A percentile compares a stretch with the other conserved stretches of the same genome.
Evolutionary conservation across 2,888 invertebrate genomes (phyloP).

Genomic region (Stenodema calcarata): DNA sequence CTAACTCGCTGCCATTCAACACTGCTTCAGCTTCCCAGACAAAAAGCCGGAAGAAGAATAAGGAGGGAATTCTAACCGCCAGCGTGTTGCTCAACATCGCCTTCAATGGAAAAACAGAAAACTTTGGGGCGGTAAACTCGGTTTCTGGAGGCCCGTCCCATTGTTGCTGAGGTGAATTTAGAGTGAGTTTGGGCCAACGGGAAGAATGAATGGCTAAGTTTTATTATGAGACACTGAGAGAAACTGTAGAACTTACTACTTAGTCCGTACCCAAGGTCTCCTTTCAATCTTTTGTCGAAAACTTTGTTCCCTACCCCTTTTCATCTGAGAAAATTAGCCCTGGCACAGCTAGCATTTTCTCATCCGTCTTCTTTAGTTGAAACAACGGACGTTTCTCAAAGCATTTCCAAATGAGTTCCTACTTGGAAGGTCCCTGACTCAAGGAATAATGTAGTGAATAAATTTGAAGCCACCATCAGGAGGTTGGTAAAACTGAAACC

Average conservation of each 20-base stretch:
- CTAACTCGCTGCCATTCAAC: neutral
- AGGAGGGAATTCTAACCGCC: neutral
- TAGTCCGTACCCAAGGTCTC: constrained; percentile 30
- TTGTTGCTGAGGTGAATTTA: constrained; percentile 35
- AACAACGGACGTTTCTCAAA: constrained; percentile 44
- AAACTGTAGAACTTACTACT: constrained; percentile 44
- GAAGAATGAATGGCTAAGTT: constrained; percentile 42
- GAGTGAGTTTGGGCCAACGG: constrained; percentile 18
- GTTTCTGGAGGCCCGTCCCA: neutral
- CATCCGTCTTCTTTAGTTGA: constrained; percentile 46
- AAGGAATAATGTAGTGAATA: constrained; percentile 40
- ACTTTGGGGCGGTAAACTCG: constrained; percentile 22
- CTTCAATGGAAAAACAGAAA: constrained; percentile 27
- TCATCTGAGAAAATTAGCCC: constrained; percentile 36
- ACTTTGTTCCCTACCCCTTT: constrained; percentile 38
- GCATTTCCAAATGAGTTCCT: constrained; percentile 44
- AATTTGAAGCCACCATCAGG: constrained; percentile 33
- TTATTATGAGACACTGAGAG: constrained; percentile 45
- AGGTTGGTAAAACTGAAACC: constrained; percentile 33
- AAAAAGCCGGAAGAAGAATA: neutral
- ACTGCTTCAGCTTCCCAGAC: neutral
- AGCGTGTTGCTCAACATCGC: neutral
- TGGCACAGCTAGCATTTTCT: constrained; percentile 40
- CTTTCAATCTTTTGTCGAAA: constrained; percentile 47
- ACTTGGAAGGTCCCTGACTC: constrained; percentile 2